Conservation (phyloP, 2,113 vertebrate genomes). For the Rhinolophus sinicus region DNA sequence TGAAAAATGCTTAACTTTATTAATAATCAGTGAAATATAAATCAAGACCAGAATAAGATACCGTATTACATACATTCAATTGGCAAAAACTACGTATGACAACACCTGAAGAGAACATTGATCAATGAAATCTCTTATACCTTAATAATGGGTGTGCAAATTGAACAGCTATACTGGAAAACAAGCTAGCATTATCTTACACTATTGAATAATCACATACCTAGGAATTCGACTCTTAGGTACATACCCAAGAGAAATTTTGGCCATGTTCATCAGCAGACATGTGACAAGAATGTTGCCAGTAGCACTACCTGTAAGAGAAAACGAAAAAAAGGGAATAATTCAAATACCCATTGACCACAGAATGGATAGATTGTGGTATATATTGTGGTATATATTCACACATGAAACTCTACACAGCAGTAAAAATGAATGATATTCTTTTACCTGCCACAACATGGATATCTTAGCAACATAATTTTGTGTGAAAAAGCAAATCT, state of each 20-base stretch:
- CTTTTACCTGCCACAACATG: background rate
- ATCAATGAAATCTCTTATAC: background rate
- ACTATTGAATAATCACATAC: background rate
- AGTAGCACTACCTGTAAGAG: background rate
- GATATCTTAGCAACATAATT: background rate
- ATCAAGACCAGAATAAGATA: background rate
- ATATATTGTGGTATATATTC: background rate
- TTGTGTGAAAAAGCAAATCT: background rate
- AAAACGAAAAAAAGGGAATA: background rate
- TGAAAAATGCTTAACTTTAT: slow-evolving; percentile 14
- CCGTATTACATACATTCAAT: background rate
- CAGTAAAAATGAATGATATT: background rate
- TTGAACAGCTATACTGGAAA: background rate
- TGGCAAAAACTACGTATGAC: background rate
- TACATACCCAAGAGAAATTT: background rate
- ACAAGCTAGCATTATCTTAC: background rate
- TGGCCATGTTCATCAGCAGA: background rate
- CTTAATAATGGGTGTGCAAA: background rate
- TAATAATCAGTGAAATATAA: background rate
- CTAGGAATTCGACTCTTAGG: background rate
- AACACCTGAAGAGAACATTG: background rate
- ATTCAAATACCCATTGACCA: background rate
- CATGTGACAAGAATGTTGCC: background rate
- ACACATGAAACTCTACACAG: background rate
- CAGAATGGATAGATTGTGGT: background rate